Evolutionary conservation across 2,797 vertebrate species (phyloP), one percentile per base, ranked within the genome.

Genomic region (Chiroxiphia lanceolata): DNA sequence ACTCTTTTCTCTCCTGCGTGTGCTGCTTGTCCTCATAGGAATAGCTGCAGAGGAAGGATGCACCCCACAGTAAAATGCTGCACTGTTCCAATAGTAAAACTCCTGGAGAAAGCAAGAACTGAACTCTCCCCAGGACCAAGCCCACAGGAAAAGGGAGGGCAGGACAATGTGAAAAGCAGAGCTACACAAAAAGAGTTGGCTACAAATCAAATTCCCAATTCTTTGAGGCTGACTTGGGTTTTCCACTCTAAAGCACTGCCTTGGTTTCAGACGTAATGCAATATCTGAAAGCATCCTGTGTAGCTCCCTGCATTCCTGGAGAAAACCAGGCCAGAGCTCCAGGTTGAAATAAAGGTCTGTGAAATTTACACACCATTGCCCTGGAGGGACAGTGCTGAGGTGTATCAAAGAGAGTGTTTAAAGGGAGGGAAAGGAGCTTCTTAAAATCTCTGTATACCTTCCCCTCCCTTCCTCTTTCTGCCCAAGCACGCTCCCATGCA

Each of bases 201-300:
- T 53, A 45, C 72, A 54, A 69, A 86, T 90, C 96, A 95, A 91
- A 91, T 80, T 90, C 85, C 81, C 90, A 75, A 8, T 95, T 97
- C 90, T 94, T 95, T 93, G 95, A 94, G 94, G 61, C 87, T 84
- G 89, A 95, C 94, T 77, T 89, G 85, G 57, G 83, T 96, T 97
- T 97, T 96, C 93, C 93, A 94, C 85, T 95, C 51, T 0, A 78
- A 92, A 90, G 78, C 83, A 83, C 85, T 89, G 77, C 89, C 64
- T 80, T 71, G 65, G 51, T 53, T 91, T 96, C 92, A 79, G 68
- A 89, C 71, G 70, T 87, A 94, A 93, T 40, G 71, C 60, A 90
- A 27, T 93, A 92, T 77, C 83, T 95, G 86, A 91, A 97, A 96
- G 93, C 64, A 74, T 82, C 76, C 69, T 82, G 14, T 44, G 76